These are phyloP conservation scores for Eublepharis macularius DNA, from an alignment of 2,113 vertebrate genomes.

Conservation along the genomic window DNA sequence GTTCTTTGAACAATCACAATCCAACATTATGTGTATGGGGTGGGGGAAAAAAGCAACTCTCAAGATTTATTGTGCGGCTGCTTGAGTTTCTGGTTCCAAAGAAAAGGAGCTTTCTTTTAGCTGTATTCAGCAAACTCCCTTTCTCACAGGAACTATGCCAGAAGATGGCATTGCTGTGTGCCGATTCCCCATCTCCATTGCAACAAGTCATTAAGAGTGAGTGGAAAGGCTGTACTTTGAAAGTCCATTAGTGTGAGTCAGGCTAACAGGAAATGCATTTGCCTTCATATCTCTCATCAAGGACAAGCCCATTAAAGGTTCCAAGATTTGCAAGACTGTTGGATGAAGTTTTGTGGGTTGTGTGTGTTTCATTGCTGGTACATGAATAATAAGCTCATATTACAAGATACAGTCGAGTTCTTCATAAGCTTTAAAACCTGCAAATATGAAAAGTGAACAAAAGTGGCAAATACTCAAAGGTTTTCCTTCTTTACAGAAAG, in stretches of 20 bases:
- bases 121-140: conserved; percentile 48
- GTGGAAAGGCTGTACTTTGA: conserved; percentile 51
- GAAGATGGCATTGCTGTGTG: conserved; percentile 66
- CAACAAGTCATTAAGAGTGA: conserved; percentile 56
- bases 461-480: neutral
- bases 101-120: conserved; percentile 48
- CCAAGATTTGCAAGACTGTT: conserved; percentile 26
- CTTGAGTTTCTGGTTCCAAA: conserved; percentile 20
- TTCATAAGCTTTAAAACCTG: conserved; percentile 18
- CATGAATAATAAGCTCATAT: conserved; percentile 40
- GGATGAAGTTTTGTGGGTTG: neutral
- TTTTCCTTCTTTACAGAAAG: neutral
- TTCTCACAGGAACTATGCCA: conserved; percentile 72
- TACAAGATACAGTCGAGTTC: conserved; percentile 5
- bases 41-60: conserved; percentile 4
- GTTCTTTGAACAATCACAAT: conserved; percentile 18
- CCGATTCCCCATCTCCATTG: conserved; percentile 55
- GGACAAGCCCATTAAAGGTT: conserved; percentile 35
- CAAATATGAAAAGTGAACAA: neutral
- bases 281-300: conserved; percentile 41
- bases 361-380: conserved; percentile 33
- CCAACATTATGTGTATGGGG: neutral
- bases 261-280: conserved; percentile 56
- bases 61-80: conserved; percentile 42
- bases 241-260: conserved; percentile 58